A percentile compares a stretch with the other conserved stretches of the same genome.
These are phyloP conservation scores for Nannoperca obscura DNA, from an alignment of 2,797 vertebrate species.

Conservation along the genomic window DNA sequence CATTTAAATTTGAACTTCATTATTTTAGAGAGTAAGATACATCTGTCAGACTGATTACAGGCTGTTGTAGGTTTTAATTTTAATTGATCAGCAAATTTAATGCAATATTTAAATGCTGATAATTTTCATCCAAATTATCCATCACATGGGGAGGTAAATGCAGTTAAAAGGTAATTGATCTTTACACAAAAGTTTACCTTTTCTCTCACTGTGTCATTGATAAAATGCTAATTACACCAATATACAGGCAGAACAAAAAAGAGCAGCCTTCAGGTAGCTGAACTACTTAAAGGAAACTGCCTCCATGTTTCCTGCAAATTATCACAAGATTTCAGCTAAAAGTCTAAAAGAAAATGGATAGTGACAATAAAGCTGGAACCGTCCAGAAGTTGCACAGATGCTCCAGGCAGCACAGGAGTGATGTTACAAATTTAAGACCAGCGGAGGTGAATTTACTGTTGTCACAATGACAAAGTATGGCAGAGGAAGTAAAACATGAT, in stretches of 20 bases:
- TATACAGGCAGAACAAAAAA: constrained; percentile 44
- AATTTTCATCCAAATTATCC: constrained; percentile 50
- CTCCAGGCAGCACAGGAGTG: constrained; percentile 45
- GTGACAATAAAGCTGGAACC: constrained; percentile 58
- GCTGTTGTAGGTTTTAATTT: constrained; percentile 22
- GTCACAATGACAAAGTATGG: constrained; percentile 38
- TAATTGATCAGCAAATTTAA: constrained; percentile 33
- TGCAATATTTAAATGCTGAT: constrained; percentile 41
- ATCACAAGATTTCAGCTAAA: constrained; percentile 31
- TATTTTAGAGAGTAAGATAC: constrained; percentile 8
- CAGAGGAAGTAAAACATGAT: constrained; percentile 52
- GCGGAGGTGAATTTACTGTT: constrained; percentile 55
- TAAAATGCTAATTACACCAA: constrained; percentile 70
- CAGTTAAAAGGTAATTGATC: constrained; percentile 70
- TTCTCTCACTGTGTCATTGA: constrained; percentile 64
- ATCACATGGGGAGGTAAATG: constrained; percentile 45
- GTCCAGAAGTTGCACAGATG: constrained; percentile 47
- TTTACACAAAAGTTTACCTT: constrained; percentile 75
- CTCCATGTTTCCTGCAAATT: constrained; percentile 50
- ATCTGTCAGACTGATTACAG: constrained; percentile 4
- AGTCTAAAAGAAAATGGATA: constrained; percentile 57
- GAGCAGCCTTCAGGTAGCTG: constrained; percentile 28
- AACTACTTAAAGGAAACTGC: constrained; percentile 31
- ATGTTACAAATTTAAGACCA: constrained; percentile 58
- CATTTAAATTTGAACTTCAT: constrained; percentile 15